Percentiles rank a stretch among this genome's conserved stretches.
Evolutionary conservation across 2,888 invertebrate species (phyloP).

Genomic region (Eupithecia centaureata): DNA sequence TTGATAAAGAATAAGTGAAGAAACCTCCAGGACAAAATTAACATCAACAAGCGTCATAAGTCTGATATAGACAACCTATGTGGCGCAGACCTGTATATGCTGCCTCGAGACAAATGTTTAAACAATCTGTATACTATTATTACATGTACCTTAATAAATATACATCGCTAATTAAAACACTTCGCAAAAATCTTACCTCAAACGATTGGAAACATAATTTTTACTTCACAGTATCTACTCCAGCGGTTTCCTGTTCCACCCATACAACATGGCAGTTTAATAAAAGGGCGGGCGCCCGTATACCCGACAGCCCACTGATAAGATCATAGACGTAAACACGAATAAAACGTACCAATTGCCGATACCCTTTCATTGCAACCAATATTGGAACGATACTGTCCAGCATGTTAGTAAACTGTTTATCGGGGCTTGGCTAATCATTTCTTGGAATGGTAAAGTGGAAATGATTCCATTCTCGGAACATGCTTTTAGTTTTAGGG

Average conservation of each 20-base stretch:
- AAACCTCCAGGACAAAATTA: neutral
- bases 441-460: neutral
- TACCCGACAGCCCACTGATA: slow-evolving; percentile 73
- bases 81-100: too few species aligned
- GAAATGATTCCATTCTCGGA: neutral
- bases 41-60: neutral
- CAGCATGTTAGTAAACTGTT: slow-evolving; percentile 29
- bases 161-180: neutral
- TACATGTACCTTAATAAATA: too few species aligned
- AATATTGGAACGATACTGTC: slow-evolving; percentile 44
- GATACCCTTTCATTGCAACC: slow-evolving; percentile 67
- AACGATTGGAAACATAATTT: neutral
- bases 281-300: slow-evolving; percentile 77
- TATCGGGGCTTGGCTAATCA: slow-evolving; percentile 15
- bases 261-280: slow-evolving; percentile 67
- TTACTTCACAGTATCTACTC: slow-evolving; percentile 41
- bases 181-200: too few species aligned
- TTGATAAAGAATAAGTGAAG: neutral
- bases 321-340: slow-evolving; percentile 77
- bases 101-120: too few species aligned
- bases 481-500: slow-evolving; percentile 1
- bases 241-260: slow-evolving; percentile 49
- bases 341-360: slow-evolving; percentile 71
- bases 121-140: too few species aligned
- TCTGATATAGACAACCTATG: neutral